These are phyloP conservation scores for Cromileptes altivelis DNA, from an alignment of 2,113 vertebrate genomes.

Conservation along the genomic window DNA sequence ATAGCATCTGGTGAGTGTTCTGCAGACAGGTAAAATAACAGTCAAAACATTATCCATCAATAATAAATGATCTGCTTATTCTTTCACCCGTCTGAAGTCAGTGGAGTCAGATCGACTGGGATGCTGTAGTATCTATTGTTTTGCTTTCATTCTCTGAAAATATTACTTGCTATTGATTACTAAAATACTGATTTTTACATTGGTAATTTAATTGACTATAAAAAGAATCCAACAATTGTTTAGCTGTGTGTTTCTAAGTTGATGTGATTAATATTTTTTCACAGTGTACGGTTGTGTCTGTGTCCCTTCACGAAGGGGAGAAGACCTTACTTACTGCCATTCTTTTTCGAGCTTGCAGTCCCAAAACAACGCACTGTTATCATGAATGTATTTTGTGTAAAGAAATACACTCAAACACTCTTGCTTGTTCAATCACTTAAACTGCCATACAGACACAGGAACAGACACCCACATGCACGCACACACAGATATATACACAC, in stretches of 20 bases:
- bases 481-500: slow-evolving; percentile 65
- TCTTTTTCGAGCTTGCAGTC: slow-evolving; percentile 57
- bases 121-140: slow-evolving; percentile 29
- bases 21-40: slow-evolving; percentile 18
- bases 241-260: slow-evolving; percentile 34
- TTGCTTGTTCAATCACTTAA: slow-evolving; percentile 67
- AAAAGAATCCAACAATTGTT: slow-evolving; percentile 9
- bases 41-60: slow-evolving; percentile 27
- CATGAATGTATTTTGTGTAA: slow-evolving; percentile 82
- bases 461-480: slow-evolving; percentile 45
- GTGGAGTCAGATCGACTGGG: slow-evolving; percentile 15
- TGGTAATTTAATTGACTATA: slow-evolving; percentile 15
- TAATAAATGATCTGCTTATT: slow-evolving; percentile 28
- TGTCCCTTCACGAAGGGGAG: slow-evolving; percentile 37
- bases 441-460: slow-evolving; percentile 66
- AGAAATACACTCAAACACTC: slow-evolving; percentile 68
- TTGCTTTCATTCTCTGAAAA: slow-evolving; percentile 28
- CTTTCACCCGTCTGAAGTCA: slow-evolving; percentile 18
- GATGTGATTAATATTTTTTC: slow-evolving; percentile 41
- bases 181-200: slow-evolving; percentile 29
- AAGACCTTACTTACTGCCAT: slow-evolving; percentile 62
- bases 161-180: neutral
- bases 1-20: slow-evolving; percentile 16
- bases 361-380: slow-evolving; percentile 73
- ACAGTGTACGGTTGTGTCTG: slow-evolving; percentile 20